Percentiles rank a stretch among this genome's conserved stretches.
Conservation (phyloP, 2,797 vertebrate species). For the Alfaro cultratus region DNA sequence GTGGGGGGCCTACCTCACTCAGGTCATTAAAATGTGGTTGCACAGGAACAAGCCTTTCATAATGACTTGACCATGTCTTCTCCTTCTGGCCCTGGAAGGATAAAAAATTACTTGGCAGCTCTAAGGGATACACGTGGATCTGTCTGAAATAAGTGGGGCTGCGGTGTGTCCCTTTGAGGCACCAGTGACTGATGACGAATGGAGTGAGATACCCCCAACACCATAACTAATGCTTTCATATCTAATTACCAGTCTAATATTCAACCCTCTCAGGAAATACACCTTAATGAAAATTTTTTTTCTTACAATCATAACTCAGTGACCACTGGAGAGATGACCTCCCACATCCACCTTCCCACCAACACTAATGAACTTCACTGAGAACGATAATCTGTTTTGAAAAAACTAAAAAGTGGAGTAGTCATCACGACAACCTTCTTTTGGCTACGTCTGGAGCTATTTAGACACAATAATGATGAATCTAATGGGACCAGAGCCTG, state of each 20-base stretch:
- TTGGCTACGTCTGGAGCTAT: constrained; percentile 34
- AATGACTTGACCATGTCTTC: constrained; percentile 55
- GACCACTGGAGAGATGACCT: constrained; percentile 60
- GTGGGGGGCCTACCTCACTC: constrained; percentile 36
- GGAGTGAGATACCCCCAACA: constrained; percentile 60
- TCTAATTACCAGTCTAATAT: constrained; percentile 76
- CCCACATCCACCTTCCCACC: constrained; percentile 39
- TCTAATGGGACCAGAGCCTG: constrained; percentile 40
- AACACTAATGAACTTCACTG: constrained; percentile 55
- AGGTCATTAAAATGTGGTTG: constrained; percentile 62
- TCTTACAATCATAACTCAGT: constrained; percentile 51
- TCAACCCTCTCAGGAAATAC: constrained; percentile 72
- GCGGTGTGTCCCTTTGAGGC: constrained; percentile 38
- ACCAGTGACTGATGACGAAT: constrained; percentile 67
- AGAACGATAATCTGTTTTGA: constrained; percentile 18
- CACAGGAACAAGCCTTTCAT: constrained; percentile 48
- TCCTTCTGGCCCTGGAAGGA: constrained; percentile 54
- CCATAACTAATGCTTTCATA: constrained; percentile 72
- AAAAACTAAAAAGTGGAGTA: constrained; percentile 39
- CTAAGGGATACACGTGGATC: constrained; percentile 35
- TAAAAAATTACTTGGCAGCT: constrained; percentile 49
- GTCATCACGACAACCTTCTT: constrained; percentile 32
- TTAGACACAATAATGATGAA: constrained; percentile 26
- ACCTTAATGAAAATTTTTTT: constrained; percentile 62
- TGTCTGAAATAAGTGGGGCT: constrained; percentile 51